Conservation (phyloP, 2,797 vertebrate genomes). For the Acanthurus tractus region DNA sequence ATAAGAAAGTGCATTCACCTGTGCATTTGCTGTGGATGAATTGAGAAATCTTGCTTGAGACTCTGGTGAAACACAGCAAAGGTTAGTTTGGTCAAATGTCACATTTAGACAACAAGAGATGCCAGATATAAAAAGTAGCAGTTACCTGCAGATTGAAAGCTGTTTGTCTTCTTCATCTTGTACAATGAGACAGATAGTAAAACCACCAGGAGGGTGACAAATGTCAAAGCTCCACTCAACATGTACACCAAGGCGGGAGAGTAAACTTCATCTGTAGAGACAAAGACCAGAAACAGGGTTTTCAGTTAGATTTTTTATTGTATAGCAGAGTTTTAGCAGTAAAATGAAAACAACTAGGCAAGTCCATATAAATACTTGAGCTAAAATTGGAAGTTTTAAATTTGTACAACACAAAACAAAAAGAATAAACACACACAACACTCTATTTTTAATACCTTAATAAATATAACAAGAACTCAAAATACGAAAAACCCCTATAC, state of each 20-base stretch:
- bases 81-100: not conserved
- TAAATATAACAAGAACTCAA: too few species aligned
- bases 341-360: too few species aligned
- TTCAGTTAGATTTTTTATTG: too few species aligned
- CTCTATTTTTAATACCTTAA: too few species aligned
- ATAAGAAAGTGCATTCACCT: slow-evolving; percentile 8
- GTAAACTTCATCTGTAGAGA: not conserved
- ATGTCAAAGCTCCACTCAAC: slow-evolving; percentile 21
- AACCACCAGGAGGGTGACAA: slow-evolving; percentile 12
- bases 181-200: slow-evolving; percentile 16
- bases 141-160: slow-evolving; percentile 7
- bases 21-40: not conserved
- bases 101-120: not conserved
- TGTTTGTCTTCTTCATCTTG: slow-evolving; percentile 7
- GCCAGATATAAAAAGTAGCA: not conserved
- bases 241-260: slow-evolving; percentile 8
- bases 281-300: not conserved
- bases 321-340: too few species aligned
- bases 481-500: too few species aligned
- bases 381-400: too few species aligned
- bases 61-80: not conserved
- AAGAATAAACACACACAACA: too few species aligned
- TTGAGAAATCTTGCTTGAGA: not conserved
- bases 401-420: too few species aligned
- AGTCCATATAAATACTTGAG: too few species aligned